Base-by-base conservation (phyloP, 2,113 vertebrate species). In the Oncorhynchus clarkii region DNA sequence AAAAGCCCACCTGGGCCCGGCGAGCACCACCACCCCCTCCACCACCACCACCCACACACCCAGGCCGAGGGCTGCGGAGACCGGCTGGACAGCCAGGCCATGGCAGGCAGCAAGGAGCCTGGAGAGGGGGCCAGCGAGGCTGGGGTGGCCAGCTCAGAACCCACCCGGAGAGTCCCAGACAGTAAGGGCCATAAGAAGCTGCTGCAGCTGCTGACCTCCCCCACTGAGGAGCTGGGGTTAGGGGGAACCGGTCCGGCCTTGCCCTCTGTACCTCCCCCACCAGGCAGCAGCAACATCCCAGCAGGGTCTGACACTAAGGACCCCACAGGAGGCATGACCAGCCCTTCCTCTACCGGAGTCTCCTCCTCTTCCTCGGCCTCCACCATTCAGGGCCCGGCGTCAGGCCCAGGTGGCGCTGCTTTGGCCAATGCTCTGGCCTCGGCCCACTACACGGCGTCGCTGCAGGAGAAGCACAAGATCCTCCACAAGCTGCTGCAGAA, bases 381-480 rank as follows among this genome's bases (percentile, higher is more conserved):
- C 92, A 6, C 94, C 68, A 95, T 95, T 93, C 76, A 82, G 51
- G 80, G 85, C 45, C 91, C 93, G 6, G 93, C 92, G 13, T 89
- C 92, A 0, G 94, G 95, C 11, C 89, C 92, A 0, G 94, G 95
- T 0, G 94, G 93, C 4, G 87, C 87, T 3, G 87, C 77, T 0
- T 71, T 95, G 59, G 95, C 96, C 0, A 92, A 94, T 22, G 93
- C 90, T 1, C 4, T 95, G 57, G 94, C 95, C 1, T 39, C 95
- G 29, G 95, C 95, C 0, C 94, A 95, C 20, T 93, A 92, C 77
- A 72, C 90, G 0, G 94, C 96, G 59, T 94, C 96, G 9, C 90
- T 99, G 84, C 97, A 99, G 79, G 97, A 99, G 89, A 99, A 99
- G 84, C 98, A 99, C 88, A 95, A 96, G 75, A 99, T 99, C 89